phyloP scores from a whole-genome alignment of 2,797 vertebrate species.

The Microcaecilia unicolor region DNA sequence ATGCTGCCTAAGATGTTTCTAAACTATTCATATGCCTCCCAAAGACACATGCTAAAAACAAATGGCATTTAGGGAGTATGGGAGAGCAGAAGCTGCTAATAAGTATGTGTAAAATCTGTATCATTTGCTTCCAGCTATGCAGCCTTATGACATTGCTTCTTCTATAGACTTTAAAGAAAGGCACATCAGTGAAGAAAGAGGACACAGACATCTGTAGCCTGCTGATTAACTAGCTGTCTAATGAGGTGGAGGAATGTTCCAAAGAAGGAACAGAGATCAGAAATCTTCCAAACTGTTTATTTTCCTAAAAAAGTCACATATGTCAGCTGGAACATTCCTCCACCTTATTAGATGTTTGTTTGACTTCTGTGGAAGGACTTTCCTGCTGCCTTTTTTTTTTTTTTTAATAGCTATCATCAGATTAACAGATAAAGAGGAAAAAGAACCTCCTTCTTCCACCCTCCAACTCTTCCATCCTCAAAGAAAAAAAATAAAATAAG shows the following conservation, averaged over 20 bases:
- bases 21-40: conserved; percentile 18
- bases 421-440: conserved; percentile 5
- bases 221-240: conserved; percentile 19
- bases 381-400: no score
- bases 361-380: no score
- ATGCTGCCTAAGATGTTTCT: conserved; percentile 24
- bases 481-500: neutral
- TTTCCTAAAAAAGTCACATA: no score
- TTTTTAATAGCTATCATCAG: conserved; percentile 12
- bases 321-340: no score
- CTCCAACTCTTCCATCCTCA: no score
- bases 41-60: conserved; percentile 38
- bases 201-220: conserved; percentile 21
- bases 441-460: no score
- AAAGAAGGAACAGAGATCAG: no score
- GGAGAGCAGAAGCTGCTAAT: conserved; percentile 15
- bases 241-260: no score
- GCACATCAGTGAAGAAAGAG: conserved; percentile 21
- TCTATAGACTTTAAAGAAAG: conserved; percentile 6
- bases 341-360: no score
- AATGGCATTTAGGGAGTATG: conserved; percentile 26
- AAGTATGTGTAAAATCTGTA: conserved; percentile 26
- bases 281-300: no score
- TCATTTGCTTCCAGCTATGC: conserved; percentile 29
- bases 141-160: neutral